Percentiles rank a stretch among this genome's conserved stretches.
These are phyloP conservation scores for Panulirus ornatus DNA, from an alignment of 1,140 invertebrate genomes.

Conservation along the genomic window DNA sequence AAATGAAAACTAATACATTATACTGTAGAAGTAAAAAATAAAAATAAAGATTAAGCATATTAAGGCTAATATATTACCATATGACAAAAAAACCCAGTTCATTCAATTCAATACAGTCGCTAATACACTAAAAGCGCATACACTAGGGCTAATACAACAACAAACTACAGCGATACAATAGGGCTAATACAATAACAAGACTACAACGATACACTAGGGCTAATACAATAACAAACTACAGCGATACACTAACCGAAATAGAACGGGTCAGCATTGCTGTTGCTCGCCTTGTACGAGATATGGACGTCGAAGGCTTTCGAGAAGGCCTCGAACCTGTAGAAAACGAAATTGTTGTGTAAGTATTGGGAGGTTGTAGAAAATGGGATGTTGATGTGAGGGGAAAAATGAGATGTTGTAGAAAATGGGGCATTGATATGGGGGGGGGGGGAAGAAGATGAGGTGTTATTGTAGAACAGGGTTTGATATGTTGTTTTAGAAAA, in stretches of 20 bases:
- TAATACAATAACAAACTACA: too few relatives aligned
- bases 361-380: too few relatives aligned
- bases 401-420: neutral
- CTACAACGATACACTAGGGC: too few relatives aligned
- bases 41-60: neutral
- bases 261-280: slow-evolving; percentile 45
- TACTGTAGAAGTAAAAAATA: neutral
- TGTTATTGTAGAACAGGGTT: too few relatives aligned
- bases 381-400: neutral
- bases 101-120: too few relatives aligned
- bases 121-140: too few relatives aligned
- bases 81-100: neutral
- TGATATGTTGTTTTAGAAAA: too few relatives aligned
- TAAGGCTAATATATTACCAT: neutral
- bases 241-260: slow-evolving; percentile 35
- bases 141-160: too few relatives aligned
- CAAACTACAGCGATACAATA: too few relatives aligned
- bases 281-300: slow-evolving; percentile 44
- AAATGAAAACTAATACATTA: too few relatives aligned
- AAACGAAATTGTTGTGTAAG: neutral
- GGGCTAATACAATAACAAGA: too few relatives aligned
- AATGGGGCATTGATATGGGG: neutral
- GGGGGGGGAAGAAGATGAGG: neutral
- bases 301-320: slow-evolving; percentile 44
- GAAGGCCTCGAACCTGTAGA: slow-evolving; percentile 39